Percentiles rank a stretch among this genome's conserved stretches.
These are phyloP conservation scores for Florisuga fusca DNA, from an alignment of 2,797 vertebrate genomes.

Conservation along the genomic window DNA sequence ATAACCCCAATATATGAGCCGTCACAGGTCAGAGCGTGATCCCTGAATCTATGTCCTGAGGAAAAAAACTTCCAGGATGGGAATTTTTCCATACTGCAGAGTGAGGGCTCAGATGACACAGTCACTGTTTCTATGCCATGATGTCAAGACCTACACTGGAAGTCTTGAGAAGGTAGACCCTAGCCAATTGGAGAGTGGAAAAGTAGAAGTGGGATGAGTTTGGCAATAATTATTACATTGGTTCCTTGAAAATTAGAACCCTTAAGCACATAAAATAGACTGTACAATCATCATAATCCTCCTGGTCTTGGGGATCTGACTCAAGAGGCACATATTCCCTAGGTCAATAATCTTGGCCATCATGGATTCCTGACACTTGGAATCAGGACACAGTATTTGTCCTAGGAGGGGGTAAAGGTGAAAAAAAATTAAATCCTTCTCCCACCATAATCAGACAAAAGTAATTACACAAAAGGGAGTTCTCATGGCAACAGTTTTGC, in stretches of 20 bases:
- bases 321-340: neutral
- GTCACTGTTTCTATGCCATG: neutral
- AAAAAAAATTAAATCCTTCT: neutral
- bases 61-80: neutral
- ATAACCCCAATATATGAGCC: neutral
- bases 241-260: neutral
- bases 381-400: neutral
- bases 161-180: neutral
- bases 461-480: neutral
- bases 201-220: neutral
- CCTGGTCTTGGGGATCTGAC: neutral
- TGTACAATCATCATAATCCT: neutral
- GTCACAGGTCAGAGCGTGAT: constrained; percentile 4
- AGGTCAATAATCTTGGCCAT: neutral
- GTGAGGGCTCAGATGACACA: neutral
- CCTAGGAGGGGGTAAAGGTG: neutral
- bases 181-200: neutral
- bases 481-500: constrained; percentile 28
- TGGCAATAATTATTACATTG: neutral
- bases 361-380: neutral
- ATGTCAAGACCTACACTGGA: neutral
- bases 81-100: neutral
- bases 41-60: neutral
- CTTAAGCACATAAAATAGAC: neutral
- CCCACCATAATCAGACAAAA: constrained; percentile 10